Evolutionary conservation across 2,888 invertebrate species (phyloP).

Genomic region (Macrostomum cliftonense): DNA sequence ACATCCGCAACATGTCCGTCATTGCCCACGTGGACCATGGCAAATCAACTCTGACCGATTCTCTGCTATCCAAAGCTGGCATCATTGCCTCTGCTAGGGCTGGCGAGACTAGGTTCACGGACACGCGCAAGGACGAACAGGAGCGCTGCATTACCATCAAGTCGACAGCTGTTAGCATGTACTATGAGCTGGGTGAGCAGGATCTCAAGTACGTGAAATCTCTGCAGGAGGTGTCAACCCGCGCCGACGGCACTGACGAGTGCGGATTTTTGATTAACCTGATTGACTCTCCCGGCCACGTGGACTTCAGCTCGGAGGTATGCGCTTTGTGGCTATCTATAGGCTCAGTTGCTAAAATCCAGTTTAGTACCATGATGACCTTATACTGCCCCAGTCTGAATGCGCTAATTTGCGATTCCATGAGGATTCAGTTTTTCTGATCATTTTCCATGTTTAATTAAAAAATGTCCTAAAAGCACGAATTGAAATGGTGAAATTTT

Average conservation of each 20-base stretch:
- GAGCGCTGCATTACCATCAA: constrained; percentile 99
- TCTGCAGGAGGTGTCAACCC: constrained; percentile 44
- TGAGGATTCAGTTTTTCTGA: too few species aligned
- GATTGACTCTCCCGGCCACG: too few species aligned
- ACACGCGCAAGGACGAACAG: constrained; percentile 98
- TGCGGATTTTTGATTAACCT: constrained; percentile 97
- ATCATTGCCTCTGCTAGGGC: constrained; percentile 97
- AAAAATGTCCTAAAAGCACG: too few species aligned
- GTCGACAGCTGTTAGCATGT: constrained; percentile 99
- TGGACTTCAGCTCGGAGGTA: too few species aligned
- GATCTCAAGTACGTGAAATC: constrained; percentile 74
- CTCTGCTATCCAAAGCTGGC: constrained; percentile 95
- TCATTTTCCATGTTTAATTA: too few species aligned
- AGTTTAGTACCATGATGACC: too few species aligned
- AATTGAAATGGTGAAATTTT: too few species aligned
- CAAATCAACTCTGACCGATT: constrained; percentile 96
- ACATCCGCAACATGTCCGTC: constrained; percentile 99
- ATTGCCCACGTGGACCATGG: constrained; percentile 99
- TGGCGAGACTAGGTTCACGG: constrained; percentile 95
- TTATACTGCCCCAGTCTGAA: too few species aligned
- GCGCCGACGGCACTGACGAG: constrained; percentile 14
- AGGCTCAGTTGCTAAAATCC: too few species aligned
- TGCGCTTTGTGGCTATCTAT: too few species aligned
- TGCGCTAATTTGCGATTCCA: too few species aligned
- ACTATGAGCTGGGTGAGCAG: constrained; percentile 81